These are phyloP conservation scores for Halocynthia aurantium DNA, from an alignment of 23 tunicate genomes.

Conservation along the genomic window DNA sequence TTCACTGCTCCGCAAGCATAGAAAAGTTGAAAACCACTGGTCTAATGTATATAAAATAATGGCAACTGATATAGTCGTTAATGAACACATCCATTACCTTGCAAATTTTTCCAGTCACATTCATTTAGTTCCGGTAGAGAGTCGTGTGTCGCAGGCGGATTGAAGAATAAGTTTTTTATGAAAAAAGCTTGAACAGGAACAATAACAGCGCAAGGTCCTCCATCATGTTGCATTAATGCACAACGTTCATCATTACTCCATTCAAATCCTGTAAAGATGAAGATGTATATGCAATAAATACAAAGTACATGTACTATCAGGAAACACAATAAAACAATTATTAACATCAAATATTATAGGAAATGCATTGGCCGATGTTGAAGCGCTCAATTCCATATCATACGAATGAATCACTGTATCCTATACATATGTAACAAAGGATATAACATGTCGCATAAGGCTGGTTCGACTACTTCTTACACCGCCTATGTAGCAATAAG, in stretches of 20 bases:
- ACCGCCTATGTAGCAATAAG: background rate
- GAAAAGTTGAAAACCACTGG: too few relatives aligned
- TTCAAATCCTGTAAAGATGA: slow-evolving; percentile 33
- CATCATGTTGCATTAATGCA: slow-evolving; percentile 39
- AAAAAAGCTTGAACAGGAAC: slow-evolving; percentile 64
- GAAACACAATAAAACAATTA: too few relatives aligned
- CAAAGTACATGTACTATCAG: too few relatives aligned
- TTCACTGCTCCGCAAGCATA: too few relatives aligned
- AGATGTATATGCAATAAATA: background rate
- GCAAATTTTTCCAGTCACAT: slow-evolving; percentile 14
- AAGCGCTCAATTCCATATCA: too few relatives aligned
- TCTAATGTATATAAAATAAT: too few relatives aligned
- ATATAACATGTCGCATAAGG: too few relatives aligned
- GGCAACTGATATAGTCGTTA: background rate
- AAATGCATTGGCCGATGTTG: too few relatives aligned
- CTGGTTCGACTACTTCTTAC: too few relatives aligned
- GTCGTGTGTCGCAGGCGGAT: slow-evolving; percentile 6
- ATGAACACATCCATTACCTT: slow-evolving; percentile 19
- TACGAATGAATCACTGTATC: too few relatives aligned
- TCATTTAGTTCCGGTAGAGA: slow-evolving; percentile 18
- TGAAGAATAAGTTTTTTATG: slow-evolving; percentile 32
- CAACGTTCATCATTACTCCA: slow-evolving; percentile 50
- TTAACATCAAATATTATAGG: too few relatives aligned
- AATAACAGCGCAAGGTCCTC: slow-evolving; percentile 67
- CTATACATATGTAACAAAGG: too few relatives aligned